These are phyloP conservation scores for Notocelia uddmanniana DNA, from an alignment of 2,888 invertebrate genomes.

Conservation along the genomic window DNA sequence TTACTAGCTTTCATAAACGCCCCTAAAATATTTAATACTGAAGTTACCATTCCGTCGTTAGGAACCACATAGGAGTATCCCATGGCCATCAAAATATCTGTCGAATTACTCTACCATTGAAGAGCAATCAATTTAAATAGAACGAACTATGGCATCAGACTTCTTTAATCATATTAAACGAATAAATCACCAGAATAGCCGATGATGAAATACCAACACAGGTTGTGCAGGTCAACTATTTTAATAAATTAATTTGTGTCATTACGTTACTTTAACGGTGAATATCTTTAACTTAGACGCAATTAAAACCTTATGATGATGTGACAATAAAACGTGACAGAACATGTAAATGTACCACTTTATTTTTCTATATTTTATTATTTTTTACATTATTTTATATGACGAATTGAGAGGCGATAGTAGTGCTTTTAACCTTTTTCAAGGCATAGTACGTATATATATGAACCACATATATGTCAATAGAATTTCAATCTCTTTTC, in stretches of 20 bases:
- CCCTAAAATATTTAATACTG: too few relatives aligned
- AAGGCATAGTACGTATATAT: too few relatives aligned
- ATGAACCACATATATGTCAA: too few relatives aligned
- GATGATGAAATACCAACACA: conserved; percentile 34
- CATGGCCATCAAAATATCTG: not conserved
- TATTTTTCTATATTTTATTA: too few relatives aligned
- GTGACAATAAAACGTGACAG: too few relatives aligned
- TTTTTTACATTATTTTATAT: too few relatives aligned
- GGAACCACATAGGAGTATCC: not conserved
- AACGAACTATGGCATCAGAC: not conserved
- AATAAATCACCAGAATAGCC: conserved; percentile 18
- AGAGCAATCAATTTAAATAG: not conserved
- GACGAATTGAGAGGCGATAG: too few relatives aligned
- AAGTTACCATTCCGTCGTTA: too few relatives aligned
- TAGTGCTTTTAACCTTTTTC: too few relatives aligned
- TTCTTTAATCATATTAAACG: conserved; percentile 19
- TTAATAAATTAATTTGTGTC: conserved; percentile 30
- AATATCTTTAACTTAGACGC: conserved; percentile 4
- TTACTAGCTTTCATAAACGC: too few relatives aligned
- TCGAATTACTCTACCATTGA: not conserved
- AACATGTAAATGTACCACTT: too few relatives aligned
- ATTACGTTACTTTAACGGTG: conserved; percentile 14
- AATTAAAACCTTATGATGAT: not conserved
- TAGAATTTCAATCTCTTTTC: too few relatives aligned
- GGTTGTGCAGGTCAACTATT: conserved; percentile 34